phyloP scores from a whole-genome alignment of 2,113 vertebrate species.

The Callaeas wilsoni region DNA sequence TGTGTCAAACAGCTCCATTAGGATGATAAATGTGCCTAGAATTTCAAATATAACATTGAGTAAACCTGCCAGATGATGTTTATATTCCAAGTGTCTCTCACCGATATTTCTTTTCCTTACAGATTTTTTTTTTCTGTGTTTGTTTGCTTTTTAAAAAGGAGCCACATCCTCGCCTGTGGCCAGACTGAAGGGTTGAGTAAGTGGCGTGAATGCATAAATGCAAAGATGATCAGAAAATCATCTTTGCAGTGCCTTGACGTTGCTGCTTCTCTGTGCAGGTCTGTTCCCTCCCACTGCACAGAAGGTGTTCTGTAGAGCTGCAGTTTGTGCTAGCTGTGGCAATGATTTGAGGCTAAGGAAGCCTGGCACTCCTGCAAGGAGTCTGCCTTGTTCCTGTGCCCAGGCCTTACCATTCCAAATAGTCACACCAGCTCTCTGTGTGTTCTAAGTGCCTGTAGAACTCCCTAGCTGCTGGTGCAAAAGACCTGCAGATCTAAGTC shows the following conservation, averaged over 20 bases:
- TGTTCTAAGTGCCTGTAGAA: not conserved
- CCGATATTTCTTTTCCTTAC: not conserved
- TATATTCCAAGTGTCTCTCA: not conserved
- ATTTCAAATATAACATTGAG: not conserved
- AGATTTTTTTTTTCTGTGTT: not conserved
- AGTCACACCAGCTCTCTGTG: not conserved
- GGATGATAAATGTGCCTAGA: not conserved
- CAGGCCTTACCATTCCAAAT: not conserved
- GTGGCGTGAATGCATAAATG: not conserved
- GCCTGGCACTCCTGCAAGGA: not conserved
- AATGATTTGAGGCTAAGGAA: not conserved
- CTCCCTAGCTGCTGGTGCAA: not conserved
- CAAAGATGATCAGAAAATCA: not conserved
- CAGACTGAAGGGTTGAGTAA: not conserved
- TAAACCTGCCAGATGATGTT: not conserved
- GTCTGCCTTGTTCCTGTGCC: not conserved
- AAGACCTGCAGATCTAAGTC: not conserved
- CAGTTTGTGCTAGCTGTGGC: not conserved
- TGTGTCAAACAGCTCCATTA: not conserved
- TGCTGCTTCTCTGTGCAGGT: not conserved
- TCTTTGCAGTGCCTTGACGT: not conserved
- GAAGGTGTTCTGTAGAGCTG: not conserved
- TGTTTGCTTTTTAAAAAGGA: not conserved
- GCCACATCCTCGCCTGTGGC: not conserved
- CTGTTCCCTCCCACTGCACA: not conserved